These are phyloP conservation scores for Cavia aperea DNA, from an alignment of 2,113 vertebrate species.

Conservation along the genomic window DNA sequence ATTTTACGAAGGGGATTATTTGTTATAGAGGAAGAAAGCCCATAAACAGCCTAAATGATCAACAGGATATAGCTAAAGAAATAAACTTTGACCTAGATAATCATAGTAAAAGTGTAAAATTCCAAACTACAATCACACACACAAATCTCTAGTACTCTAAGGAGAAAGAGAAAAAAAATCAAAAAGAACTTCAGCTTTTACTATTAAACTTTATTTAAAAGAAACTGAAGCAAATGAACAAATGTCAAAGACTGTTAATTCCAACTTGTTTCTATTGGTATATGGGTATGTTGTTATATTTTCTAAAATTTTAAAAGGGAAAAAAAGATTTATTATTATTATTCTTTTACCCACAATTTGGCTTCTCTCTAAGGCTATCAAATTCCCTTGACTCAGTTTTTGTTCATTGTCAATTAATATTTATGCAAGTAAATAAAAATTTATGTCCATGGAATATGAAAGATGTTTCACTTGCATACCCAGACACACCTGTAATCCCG, in stretches of 20 bases:
- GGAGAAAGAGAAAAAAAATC: neutral
- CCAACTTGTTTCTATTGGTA: neutral
- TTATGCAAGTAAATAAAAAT: neutral
- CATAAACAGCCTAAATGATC: neutral
- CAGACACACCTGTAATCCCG: neutral
- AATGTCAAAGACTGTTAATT: neutral
- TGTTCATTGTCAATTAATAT: neutral
- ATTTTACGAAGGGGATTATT: neutral
- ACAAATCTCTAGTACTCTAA: neutral
- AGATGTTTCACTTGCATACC: neutral
- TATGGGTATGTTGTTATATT: neutral
- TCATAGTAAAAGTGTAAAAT: neutral
- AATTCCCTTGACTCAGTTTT: neutral
- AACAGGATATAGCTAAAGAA: neutral
- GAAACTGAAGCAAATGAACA: slow-evolving; percentile 8
- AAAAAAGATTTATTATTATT: neutral
- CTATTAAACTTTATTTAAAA: neutral
- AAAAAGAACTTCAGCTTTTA: slow-evolving; percentile 14
- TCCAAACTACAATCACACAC: neutral
- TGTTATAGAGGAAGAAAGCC: neutral
- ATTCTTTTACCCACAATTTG: neutral
- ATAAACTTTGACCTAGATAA: neutral
- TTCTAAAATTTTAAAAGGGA: slow-evolving; percentile 17
- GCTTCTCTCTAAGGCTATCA: neutral
- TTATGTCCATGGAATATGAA: neutral